phyloP scores from a whole-genome alignment of 1,140 invertebrate species.

The Centruroides vittatus region DNA sequence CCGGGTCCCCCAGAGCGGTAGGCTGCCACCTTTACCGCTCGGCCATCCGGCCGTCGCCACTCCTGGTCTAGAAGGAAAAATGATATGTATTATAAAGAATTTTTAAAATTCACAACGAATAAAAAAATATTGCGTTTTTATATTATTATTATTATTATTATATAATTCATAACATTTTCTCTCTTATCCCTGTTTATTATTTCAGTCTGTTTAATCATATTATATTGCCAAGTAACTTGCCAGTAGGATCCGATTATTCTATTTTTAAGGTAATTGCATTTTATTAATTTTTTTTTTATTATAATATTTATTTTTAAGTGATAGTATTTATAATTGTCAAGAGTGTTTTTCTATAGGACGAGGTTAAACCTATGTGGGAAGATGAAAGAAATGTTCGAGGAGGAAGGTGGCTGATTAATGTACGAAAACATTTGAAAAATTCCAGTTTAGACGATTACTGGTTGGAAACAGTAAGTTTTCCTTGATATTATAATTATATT shows the following conservation, averaged over 20 bases:
- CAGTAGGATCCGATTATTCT: constrained; percentile 83
- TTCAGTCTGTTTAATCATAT: constrained; percentile 76
- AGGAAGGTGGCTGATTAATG: constrained; percentile 84
- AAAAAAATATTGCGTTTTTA: too few relatives aligned
- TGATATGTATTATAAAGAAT: too few relatives aligned
- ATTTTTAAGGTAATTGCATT: constrained; percentile 54
- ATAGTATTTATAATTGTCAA: neutral
- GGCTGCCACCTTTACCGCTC: too few relatives aligned
- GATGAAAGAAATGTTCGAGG: constrained; percentile 78
- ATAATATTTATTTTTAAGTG: too few relatives aligned
- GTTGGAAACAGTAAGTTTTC: constrained; percentile 56
- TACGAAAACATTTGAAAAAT: constrained; percentile 64
- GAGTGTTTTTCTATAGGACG: constrained; percentile 34
- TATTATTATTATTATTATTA: too few relatives aligned
- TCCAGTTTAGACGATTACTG: constrained; percentile 81
- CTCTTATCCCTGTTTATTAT: neutral
- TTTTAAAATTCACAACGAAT: too few relatives aligned
- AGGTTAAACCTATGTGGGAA: constrained; percentile 97
- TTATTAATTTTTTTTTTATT: neutral
- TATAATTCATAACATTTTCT: too few relatives aligned
- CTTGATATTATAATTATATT: too few relatives aligned
- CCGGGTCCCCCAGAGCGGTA: too few relatives aligned
- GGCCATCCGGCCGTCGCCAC: too few relatives aligned
- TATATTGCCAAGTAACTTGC: constrained; percentile 76
- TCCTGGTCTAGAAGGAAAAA: too few relatives aligned